Evolutionary conservation across 2,113 vertebrate species (phyloP), one percentile per base, ranked within the genome.

Genomic region (Aldabrachelys gigantea): DNA sequence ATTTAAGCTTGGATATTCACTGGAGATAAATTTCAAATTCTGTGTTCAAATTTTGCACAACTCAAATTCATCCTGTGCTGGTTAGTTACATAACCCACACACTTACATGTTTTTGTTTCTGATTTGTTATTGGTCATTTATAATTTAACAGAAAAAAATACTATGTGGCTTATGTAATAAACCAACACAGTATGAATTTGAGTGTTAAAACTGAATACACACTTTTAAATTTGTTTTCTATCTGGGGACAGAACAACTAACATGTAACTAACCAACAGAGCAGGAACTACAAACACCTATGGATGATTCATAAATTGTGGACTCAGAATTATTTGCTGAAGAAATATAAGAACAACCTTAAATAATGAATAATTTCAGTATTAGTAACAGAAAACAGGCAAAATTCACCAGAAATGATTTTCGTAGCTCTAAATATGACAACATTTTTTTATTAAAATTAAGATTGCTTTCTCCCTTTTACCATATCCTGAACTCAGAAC

Each of bases 11-110:
- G 22, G 82, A 80, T 84, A 79, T 92, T 9, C 19, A 9, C 50
- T 59, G 49, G 62, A 89, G 92, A 84, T 65, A 6, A 72, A 85
- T 85, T 41, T 75, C 85, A 44, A 93, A 91, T 82, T 87, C 10
- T 27, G 54, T 19, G 52, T 56, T 16, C 11, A 54, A 75, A 47
- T 54, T 54, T 21, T 38, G 35, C 11, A 94, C 35, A 69, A 83
- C 78, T 89, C 31, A 82, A 4, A 35, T 83, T 90, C 6, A 62
- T 6, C 57, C 22, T 75, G 38, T 72, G 8, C n/a, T 41, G 50
- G 62, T 81, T 82, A 86, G 59, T 79, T 92, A 3, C 80, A 76
- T 38, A 52, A 17, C 35, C 2, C 17, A 0, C 1, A 10, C 1
- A 62, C 57, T 10, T 31, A 2, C 1, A 4, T 8, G 0, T 19